Percentiles rank a stretch among this genome's conserved stretches.
Evolutionary conservation across 2,888 invertebrate genomes (phyloP).

Genomic region (Agonopterix arenella): DNA sequence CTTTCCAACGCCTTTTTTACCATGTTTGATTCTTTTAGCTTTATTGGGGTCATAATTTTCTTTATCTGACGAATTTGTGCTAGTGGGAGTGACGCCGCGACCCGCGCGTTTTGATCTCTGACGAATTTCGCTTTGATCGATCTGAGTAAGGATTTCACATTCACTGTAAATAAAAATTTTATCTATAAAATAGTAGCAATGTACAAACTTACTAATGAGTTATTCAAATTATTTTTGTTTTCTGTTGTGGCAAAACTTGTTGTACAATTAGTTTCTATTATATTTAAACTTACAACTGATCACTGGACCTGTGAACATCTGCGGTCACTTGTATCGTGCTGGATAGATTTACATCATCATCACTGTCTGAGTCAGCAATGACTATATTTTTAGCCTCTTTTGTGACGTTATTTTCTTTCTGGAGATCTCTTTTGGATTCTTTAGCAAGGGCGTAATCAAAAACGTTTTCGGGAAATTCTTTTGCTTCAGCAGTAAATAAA

Average conservation of each 20-base stretch:
- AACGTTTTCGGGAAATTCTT: neutral
- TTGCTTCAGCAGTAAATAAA: constrained; percentile 20
- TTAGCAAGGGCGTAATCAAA: neutral
- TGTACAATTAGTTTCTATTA: neutral
- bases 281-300: constrained; percentile 35
- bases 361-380: constrained; percentile 55
- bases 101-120: constrained; percentile 25
- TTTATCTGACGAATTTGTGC: constrained; percentile 64
- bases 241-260: too few relatives aligned
- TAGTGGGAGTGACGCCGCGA: constrained; percentile 46
- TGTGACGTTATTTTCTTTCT: constrained; percentile 1
- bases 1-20: constrained; percentile 23
- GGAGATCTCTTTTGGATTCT: neutral
- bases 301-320: constrained; percentile 45
- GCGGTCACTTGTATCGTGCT: constrained; percentile 38
- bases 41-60: constrained; percentile 64
- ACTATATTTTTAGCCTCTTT: constrained; percentile 15
- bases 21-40: constrained; percentile 24
- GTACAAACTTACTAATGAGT: too few relatives aligned
- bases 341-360: constrained; percentile 27
- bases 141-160: constrained; percentile 28
- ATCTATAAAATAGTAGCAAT: neutral
- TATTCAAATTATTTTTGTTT: neutral
- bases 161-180: constrained; percentile 1
- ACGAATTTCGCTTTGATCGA: constrained; percentile 26